Base-by-base conservation (phyloP, 2,888 invertebrate genomes). In the Megastigmus dorsalis region DNA sequence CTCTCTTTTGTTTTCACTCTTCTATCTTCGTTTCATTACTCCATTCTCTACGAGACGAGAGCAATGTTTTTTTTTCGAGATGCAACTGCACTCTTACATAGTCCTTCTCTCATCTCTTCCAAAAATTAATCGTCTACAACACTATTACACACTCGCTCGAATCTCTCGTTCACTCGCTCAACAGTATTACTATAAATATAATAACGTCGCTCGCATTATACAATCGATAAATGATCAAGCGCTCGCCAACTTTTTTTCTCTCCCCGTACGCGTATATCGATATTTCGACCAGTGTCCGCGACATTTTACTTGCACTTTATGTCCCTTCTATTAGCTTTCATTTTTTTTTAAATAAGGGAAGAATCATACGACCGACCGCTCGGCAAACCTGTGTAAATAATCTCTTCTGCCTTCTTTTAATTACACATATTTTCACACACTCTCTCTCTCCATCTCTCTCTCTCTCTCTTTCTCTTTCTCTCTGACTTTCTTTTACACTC, bases 401-500 rank as follows among this genome's bases (percentile, higher is more conserved):
- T 15, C 13, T 52, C 15, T 20, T 28, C 38, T 45, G 43, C 10
- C n/a, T n/a, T n/a, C n/a, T n/a, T n/a, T n/a, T n/a, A n/a, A n/a
- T n/a, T n/a, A n/a, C n/a, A n/a, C n/a, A n/a, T n/a, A n/a, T n/a
- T n/a, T n/a, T n/a, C n/a, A n/a, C n/a, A n/a, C n/a, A n/a, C n/a
- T n/a, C n/a, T n/a, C n/a, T 10, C 41, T 54, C 38, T 59, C 13
- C 41, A 15, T n/a, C n/a, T 45, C 9, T 45, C 18, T 45, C 1
- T 45, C 4, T 30, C 36, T 26, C n/a, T 28, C 15, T 36, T 41
- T 48, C 38, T 41, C 41, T 18, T 57, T n/a, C 23, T 82, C 79
- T 80, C 79, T 82, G 83, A 84, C 82, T 83, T 83, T 84, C 80
- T 80, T 74, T 83, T 80, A 80, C 81, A 80, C 80, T 82, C 77